Evolutionary conservation across 2,888 invertebrate species (phyloP).

Genomic region (Automeris io): DNA sequence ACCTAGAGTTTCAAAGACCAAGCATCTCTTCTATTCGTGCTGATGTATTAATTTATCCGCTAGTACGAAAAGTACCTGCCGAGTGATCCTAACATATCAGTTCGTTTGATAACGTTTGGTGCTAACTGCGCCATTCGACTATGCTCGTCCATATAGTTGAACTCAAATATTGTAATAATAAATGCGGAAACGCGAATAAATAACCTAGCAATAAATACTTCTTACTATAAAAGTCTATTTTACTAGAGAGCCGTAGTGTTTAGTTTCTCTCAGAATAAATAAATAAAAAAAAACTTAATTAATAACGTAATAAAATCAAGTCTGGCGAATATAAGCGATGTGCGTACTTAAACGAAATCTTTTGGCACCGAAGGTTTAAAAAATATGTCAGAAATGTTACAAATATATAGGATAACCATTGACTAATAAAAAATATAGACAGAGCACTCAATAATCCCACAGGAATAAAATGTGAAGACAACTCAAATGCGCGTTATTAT

Average conservation of each 20-base stretch:
- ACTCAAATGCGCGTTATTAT: no score
- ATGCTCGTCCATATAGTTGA: no score
- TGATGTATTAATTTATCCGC: not conserved
- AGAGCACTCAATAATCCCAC: no score
- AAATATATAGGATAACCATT: constrained; percentile 13
- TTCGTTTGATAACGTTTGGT: no score
- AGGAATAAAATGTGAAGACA: no score
- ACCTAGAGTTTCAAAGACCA: no score
- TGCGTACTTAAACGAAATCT: constrained; percentile 18
- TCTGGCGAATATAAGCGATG: not conserved
- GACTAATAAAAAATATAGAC: no score
- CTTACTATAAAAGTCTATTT: constrained; percentile 24
- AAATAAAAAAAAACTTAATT: constrained; percentile 3
- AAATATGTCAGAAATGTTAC: constrained; percentile 12
- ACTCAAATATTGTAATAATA: no score
- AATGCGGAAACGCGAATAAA: not conserved
- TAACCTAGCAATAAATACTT: constrained; percentile 46
- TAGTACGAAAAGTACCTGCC: no score
- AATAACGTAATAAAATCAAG: not conserved
- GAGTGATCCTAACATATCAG: no score
- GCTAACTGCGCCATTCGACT: no score
- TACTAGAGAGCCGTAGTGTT: constrained; percentile 51
- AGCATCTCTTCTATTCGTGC: not conserved
- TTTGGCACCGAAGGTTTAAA: constrained; percentile 40
- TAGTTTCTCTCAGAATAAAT: constrained; percentile 22